Evolutionary conservation across 2,797 vertebrate species (phyloP), one percentile per base, ranked within the genome.

Genomic region (Cossypha dichroa): DNA sequence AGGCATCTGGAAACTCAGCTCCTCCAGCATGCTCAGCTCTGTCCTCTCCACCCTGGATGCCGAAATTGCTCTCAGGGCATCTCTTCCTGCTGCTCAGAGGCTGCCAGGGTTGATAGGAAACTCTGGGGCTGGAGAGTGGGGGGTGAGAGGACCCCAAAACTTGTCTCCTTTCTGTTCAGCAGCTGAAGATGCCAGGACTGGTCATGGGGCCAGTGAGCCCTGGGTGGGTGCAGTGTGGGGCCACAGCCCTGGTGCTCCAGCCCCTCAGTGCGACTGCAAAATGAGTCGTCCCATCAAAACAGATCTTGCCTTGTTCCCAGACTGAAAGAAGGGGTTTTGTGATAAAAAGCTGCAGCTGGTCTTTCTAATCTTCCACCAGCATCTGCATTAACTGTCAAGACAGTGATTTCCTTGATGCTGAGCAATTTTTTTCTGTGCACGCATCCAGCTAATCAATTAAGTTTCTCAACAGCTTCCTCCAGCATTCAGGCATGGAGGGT

Each of bases 401-500:
- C 94, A 96, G 94, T 93, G 90, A 87, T 67, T 96, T 95, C 92
- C 84, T 96, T 96, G 89, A 96, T 95, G 84, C 91, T 59, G 81
- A 87, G 94, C 87, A 90, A 80, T 95, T 85, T 94, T 81, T 94
- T 96, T 92, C 93, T 84, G 76, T 80, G 87, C 96, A 94, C 36
- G 55, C 95, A 95, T 85, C 92, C 54, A 82, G 92, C 62, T 93
- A 88, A 94, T 97, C 95, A 97, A 97, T 97, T 95, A 93, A 90
- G 70, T 94, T 96, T 95, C 93, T 91, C 90, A 75, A 95, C 96
- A 94, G 96, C 95, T 96, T 96, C 95, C 94, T 96, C 82, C 90
- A 94, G 92, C 85, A 77, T 92, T 94, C 96, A 96, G 83, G 51
- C 80, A 72, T 43, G 59, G 93, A 94, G 90, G 41, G 36, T 91